A percentile compares a stretch with the other conserved stretches of the same genome.
Conservation (phyloP, 1,140 invertebrate species). For the Venustaconcha ellipsiformis region DNA sequence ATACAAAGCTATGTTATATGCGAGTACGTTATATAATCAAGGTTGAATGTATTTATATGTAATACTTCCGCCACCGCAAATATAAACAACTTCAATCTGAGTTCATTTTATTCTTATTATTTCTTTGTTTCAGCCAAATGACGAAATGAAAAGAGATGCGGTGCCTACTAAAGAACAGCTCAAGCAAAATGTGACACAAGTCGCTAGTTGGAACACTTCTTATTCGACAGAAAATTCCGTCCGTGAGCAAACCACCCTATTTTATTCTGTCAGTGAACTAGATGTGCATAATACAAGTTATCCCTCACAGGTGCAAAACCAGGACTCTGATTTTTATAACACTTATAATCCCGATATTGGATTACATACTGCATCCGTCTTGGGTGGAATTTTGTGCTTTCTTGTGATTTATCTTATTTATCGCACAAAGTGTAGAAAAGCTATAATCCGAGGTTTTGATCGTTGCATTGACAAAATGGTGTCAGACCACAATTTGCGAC, state of each 20-base stretch:
- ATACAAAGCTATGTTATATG: too few relatives aligned
- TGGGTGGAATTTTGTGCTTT: constrained; percentile 50
- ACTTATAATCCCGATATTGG: constrained; percentile 52
- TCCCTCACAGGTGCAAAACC: constrained; percentile 9
- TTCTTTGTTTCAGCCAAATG: constrained; percentile 29
- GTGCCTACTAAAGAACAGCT: constrained; percentile 10
- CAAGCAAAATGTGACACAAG: constrained; percentile 23
- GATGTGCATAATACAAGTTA: not conserved
- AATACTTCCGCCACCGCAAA: too few relatives aligned
- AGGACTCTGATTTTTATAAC: constrained; percentile 41
- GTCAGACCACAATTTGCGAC: not conserved
- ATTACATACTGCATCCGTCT: constrained; percentile 48
- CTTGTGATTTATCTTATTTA: constrained; percentile 51
- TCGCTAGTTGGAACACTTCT: constrained; percentile 2
- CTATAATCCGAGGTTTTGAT: constrained; percentile 14
- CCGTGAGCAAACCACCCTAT: not conserved
- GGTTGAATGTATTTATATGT: too few relatives aligned
- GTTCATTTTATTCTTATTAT: not conserved
- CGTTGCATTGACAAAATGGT: not conserved
- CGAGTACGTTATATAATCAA: too few relatives aligned
- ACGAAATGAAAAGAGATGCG: constrained; percentile 33
- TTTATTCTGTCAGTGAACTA: not conserved
- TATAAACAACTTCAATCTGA: not conserved
- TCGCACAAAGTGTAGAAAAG: constrained; percentile 46
- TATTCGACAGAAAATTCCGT: not conserved